phyloP scores from a whole-genome alignment of 2,113 vertebrate species.

The Aptenodytes forsteri region DNA sequence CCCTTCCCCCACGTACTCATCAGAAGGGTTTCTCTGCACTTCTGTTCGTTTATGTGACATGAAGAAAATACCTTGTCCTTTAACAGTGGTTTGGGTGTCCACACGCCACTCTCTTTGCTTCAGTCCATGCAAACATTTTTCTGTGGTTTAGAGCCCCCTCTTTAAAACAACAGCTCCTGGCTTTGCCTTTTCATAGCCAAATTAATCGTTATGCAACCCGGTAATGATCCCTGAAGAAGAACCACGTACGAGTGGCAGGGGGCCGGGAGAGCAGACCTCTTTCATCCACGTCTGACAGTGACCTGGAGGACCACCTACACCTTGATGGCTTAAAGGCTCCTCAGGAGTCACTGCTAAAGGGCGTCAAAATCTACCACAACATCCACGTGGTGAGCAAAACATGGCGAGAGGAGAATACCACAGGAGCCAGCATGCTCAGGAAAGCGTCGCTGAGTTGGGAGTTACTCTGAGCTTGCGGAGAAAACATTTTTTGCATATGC shows the following conservation, averaged over 20 bases:
- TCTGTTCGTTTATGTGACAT: not conserved
- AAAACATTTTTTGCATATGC: not conserved
- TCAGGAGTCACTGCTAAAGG: not conserved
- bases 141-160: not conserved
- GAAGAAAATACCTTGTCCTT: not conserved
- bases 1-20: not conserved
- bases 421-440: not conserved
- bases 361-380: not conserved
- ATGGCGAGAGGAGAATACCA: not conserved
- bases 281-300: not conserved
- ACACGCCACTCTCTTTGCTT: not conserved
- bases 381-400: not conserved
- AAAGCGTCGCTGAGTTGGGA: not conserved
- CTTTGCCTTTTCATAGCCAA: constrained; percentile 61
- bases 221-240: constrained; percentile 51
- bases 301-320: not conserved
- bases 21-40: not conserved
- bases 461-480: not conserved
- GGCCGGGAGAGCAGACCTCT: not conserved
- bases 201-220: constrained; percentile 43
- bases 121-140: not conserved
- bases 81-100: not conserved
- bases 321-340: not conserved
- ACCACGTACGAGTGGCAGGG: not conserved
- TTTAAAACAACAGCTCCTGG: constrained; percentile 37